Evolutionary conservation across 2,797 vertebrate genomes (phyloP), one percentile per base, ranked within the genome.

Genomic region (Rhyacichthys aspro): DNA sequence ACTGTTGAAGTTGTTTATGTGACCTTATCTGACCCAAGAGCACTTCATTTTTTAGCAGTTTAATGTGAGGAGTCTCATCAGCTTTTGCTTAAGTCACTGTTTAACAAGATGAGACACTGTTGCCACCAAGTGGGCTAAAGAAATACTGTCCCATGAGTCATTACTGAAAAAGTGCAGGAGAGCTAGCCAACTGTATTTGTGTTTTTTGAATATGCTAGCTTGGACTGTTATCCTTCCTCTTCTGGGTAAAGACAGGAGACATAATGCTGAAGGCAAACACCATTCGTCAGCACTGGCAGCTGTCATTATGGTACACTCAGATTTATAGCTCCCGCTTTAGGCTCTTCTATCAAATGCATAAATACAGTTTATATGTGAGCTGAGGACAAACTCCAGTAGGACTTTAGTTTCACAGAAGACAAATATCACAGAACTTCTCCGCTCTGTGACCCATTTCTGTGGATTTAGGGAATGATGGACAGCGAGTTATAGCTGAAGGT

Each of bases 111-210:
- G 83, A 87, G 78, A 66, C 85, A 69, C 81, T 89, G 85, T 90
- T 93, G 90, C 92, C 91, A 78, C 86, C 91, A 89, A 84, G 90
- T 91, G 91, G 89, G 76, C 23, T 75, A 43, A 54, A 49, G 59
- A 61, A 64, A 63, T 52, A 63, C 2, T 41, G 49, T 50, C 32
- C 2, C 33, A 36, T 18, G 16, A 18, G n/a, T 12, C 39, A 16
- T 23, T 36, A 9, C 34, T 54, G 32, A 14, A 23, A 7, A 42
- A 8, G 38, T 50, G 10, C 1, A 42, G 14, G 12, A 56, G 45
- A 46, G 48, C n/a, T 9, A 32, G n/a, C 2, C 43, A 11, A 1
- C 62, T 70, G 34, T 43, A 44, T 19, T 43, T 15, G n/a, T 36
- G 33, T 61, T 11, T 17, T 1, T 36, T 16, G 17, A 50, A 36